Evolutionary conservation across 2,888 invertebrate species (phyloP).

Genomic region (Apomyelois bistriatella): DNA sequence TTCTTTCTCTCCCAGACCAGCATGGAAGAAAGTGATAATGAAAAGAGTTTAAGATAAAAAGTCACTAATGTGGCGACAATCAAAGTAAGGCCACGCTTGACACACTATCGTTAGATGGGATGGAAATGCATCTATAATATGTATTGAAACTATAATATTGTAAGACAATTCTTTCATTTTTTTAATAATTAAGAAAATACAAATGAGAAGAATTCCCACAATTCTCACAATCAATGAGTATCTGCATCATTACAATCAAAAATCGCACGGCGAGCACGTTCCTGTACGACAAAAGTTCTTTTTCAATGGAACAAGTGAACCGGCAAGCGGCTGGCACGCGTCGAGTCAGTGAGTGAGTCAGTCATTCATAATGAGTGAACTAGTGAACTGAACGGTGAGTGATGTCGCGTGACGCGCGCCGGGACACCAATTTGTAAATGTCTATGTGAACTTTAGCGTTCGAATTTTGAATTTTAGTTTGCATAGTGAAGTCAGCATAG

Average conservation of each 20-base stretch:
- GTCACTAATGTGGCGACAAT: too few relatives aligned
- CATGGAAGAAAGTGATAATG: too few relatives aligned
- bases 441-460: neutral
- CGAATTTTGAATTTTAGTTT: constrained; percentile 12
- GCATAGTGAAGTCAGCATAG: neutral
- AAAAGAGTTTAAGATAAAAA: too few relatives aligned
- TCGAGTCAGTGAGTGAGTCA: constrained; percentile 24
- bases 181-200: neutral
- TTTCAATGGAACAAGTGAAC: constrained; percentile 24
- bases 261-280: constrained; percentile 13
- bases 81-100: too few relatives aligned
- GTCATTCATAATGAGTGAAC: constrained; percentile 16
- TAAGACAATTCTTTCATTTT: neutral
- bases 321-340: constrained; percentile 17
- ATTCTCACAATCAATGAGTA: constrained; percentile 12
- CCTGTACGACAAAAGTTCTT: constrained; percentile 19
- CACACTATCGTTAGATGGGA: too few relatives aligned
- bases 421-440: constrained; percentile 19
- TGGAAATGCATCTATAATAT: too few relatives aligned
- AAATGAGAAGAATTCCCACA: constrained; percentile 5
- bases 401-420: constrained; percentile 18
- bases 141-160: too few relatives aligned
- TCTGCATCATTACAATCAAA: constrained; percentile 21
- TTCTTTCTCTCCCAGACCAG: too few relatives aligned
- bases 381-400: constrained; percentile 17